Evolutionary conservation across 2,888 invertebrate genomes (phyloP).

Genomic region (Apodemia hepburni): DNA sequence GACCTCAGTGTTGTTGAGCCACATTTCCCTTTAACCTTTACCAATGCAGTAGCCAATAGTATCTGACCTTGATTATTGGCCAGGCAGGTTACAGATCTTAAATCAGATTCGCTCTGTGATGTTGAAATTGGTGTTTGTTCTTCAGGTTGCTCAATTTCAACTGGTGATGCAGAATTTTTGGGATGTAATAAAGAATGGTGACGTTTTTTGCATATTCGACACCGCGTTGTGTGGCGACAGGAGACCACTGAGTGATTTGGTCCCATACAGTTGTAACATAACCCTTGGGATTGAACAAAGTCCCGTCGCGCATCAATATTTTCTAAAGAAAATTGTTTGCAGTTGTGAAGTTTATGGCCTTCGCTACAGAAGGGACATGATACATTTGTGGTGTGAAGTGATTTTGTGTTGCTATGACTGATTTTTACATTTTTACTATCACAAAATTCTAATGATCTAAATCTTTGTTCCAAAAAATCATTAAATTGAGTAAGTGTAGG

Average conservation of each 20-base stretch:
- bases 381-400: constrained; percentile 15
- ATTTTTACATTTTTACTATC: neutral
- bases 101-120: neutral
- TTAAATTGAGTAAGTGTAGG: constrained; percentile 31
- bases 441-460: constrained; percentile 31
- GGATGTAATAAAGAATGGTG: constrained; percentile 33
- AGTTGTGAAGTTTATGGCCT: constrained; percentile 31
- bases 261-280: constrained; percentile 36
- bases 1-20: constrained; percentile 27
- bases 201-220: constrained; percentile 27
- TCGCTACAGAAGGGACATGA: constrained; percentile 33
- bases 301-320: constrained; percentile 24
- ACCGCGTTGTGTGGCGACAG: constrained; percentile 26
- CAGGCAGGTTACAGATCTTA: constrained; percentile 14
- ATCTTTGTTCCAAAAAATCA: constrained; percentile 30
- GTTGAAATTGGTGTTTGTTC: neutral
- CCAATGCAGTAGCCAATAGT: constrained; percentile 32
- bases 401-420: constrained; percentile 14
- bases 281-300: constrained; percentile 29
- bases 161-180: constrained; percentile 19
- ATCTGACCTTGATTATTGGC: constrained; percentile 17
- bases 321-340: constrained; percentile 31
- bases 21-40: constrained; percentile 25
- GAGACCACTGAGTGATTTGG: constrained; percentile 30
- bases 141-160: constrained; percentile 12